Evolutionary conservation across 2,888 invertebrate genomes (phyloP).

Genomic region (Hoplodrina ambigua): DNA sequence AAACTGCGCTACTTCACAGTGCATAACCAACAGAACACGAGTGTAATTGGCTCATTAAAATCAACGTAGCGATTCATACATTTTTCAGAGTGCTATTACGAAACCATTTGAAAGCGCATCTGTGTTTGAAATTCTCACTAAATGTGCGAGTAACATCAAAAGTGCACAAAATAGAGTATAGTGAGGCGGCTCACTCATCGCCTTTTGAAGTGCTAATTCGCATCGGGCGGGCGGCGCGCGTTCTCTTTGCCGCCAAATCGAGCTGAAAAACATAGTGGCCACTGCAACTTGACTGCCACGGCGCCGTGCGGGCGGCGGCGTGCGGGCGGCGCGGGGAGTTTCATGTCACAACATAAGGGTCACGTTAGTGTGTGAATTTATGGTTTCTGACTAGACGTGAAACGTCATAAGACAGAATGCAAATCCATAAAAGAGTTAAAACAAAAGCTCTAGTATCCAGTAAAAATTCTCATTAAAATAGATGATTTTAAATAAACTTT

Average conservation of each 20-base stretch:
- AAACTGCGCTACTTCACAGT: constrained; percentile 3
- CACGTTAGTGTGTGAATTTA: too few species aligned
- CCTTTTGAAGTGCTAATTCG: constrained; percentile 69
- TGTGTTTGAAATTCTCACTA: constrained; percentile 61
- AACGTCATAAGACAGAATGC: too few species aligned
- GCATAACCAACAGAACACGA: not conserved
- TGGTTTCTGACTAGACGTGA: too few species aligned
- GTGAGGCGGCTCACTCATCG: constrained; percentile 45
- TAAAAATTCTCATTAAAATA: too few species aligned
- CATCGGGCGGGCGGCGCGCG: constrained; percentile 22
- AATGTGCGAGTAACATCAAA: constrained; percentile 57
- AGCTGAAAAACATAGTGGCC: constrained; percentile 58
- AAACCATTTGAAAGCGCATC: constrained; percentile 50
- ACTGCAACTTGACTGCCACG: constrained; percentile 21
- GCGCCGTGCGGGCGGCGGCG: not conserved
- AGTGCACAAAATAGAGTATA: constrained; percentile 54
- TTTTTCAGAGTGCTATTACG: constrained; percentile 46
- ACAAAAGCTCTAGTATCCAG: too few species aligned
- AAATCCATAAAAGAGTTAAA: too few species aligned
- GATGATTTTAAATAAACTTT: too few species aligned
- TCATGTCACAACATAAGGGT: not conserved
- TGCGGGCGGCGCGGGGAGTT: too few species aligned
- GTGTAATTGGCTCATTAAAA: constrained; percentile 57
- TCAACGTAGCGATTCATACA: constrained; percentile 52
- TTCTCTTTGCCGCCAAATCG: constrained; percentile 58